These are phyloP conservation scores for Gasteruption jaculator DNA, from an alignment of 2,888 invertebrate genomes.

Conservation along the genomic window DNA sequence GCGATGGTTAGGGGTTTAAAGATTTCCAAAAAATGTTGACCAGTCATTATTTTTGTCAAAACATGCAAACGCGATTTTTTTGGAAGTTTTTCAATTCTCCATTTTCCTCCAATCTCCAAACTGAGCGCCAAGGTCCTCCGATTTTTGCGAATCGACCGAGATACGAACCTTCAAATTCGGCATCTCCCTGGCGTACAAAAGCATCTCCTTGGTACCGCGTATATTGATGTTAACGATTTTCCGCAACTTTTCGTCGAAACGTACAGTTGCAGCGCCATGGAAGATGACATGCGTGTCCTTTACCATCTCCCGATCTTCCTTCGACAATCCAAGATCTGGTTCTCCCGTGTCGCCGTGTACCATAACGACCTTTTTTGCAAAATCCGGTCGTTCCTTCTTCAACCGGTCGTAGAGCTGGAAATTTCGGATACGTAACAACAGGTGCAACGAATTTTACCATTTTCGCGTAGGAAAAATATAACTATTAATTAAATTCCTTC, in stretches of 20 bases:
- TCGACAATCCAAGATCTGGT: slow-evolving; percentile 54
- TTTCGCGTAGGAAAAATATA: no score
- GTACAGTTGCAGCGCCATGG: slow-evolving; percentile 73
- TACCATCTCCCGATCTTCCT: slow-evolving; percentile 52
- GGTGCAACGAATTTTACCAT: no score
- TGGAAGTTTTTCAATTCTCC: no score
- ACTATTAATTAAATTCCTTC: no score
- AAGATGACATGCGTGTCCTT: slow-evolving; percentile 62
- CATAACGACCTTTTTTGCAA: slow-evolving; percentile 55
- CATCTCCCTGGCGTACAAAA: slow-evolving; percentile 63
- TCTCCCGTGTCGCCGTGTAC: slow-evolving; percentile 56
- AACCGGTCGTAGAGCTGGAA: slow-evolving; percentile 57
- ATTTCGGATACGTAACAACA: no score
- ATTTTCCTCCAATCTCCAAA: no score
- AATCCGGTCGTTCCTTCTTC: slow-evolving; percentile 52
- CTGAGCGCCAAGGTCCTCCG: no score
- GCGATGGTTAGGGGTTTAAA: no score
- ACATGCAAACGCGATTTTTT: no score
- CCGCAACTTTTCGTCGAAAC: slow-evolving; percentile 68
- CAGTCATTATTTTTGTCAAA: no score
- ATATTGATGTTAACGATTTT: slow-evolving; percentile 67
- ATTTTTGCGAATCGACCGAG: no score
- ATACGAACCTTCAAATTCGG: slow-evolving; percentile 58
- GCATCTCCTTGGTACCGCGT: slow-evolving; percentile 61
- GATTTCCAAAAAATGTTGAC: no score